These are phyloP conservation scores for Theonella swinhoei DNA, from an alignment of 37 sponge, comb jelly and placozoan species.

Conservation along the genomic window DNA sequence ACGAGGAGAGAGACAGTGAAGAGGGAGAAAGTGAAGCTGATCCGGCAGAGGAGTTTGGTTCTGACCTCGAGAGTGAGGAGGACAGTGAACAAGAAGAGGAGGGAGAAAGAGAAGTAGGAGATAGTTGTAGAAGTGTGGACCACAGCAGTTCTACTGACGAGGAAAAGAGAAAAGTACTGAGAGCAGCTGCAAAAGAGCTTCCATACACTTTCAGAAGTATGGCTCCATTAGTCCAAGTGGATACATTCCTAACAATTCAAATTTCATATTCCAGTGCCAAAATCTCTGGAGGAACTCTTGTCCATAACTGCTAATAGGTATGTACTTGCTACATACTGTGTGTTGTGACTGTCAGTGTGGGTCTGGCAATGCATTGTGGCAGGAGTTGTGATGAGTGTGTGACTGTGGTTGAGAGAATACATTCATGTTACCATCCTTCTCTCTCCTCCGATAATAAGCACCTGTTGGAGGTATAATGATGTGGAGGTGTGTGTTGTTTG, in stretches of 20 bases:
- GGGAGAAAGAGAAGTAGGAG: slow-evolving; percentile 3
- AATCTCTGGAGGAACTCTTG: slow-evolving; percentile 33
- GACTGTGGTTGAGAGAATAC: slow-evolving; percentile 68
- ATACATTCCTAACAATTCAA: background rate
- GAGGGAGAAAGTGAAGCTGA: slow-evolving; percentile 35
- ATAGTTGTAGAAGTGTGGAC: background rate
- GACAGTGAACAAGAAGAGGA: slow-evolving; percentile 28
- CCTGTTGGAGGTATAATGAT: slow-evolving; percentile 46
- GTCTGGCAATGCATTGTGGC: background rate
- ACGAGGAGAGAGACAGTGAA: slow-evolving; percentile 26
- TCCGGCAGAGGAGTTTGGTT: slow-evolving; percentile 43
- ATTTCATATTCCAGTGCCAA: slow-evolving; percentile 41
- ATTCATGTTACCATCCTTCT: slow-evolving; percentile 65
- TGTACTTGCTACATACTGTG: background rate
- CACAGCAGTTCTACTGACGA: slow-evolving; percentile 13
- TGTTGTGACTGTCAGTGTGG: background rate
- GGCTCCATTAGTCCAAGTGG: background rate
- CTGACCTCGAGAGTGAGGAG: slow-evolving; percentile 54
- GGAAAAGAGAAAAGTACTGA: background rate
- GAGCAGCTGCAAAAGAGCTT: slow-evolving; percentile 43
- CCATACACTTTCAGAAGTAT: slow-evolving; percentile 57
- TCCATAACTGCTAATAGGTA: slow-evolving; percentile 40
- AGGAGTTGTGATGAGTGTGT: slow-evolving; percentile 64
- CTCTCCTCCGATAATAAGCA: slow-evolving; percentile 56
- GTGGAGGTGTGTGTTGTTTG: background rate